Conservation (phyloP, 2,888 invertebrate genomes). For the Drosophila fulvimacula region DNA sequence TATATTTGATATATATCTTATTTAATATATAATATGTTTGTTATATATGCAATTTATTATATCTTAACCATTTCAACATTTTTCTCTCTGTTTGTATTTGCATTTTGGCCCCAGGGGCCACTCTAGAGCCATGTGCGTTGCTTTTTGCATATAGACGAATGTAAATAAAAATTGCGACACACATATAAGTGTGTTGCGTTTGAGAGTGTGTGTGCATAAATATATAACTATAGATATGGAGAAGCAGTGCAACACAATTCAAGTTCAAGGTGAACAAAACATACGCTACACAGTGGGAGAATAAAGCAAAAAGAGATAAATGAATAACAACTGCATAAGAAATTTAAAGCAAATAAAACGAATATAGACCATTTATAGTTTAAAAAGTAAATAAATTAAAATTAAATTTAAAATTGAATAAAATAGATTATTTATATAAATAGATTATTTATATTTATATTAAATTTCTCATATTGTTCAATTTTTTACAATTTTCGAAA, state of each 20-base stretch:
- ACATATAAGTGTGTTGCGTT: not conserved
- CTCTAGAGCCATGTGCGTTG: constrained; percentile 31
- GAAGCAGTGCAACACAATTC: constrained; percentile 63
- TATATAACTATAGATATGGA: constrained; percentile 37
- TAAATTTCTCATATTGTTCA: too few relatives aligned
- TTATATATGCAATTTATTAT: not conserved
- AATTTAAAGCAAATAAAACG: not conserved
- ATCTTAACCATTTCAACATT: not conserved
- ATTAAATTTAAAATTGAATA: too few relatives aligned
- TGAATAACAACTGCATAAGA: not conserved
- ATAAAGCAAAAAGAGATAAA: too few relatives aligned
- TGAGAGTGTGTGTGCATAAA: constrained; percentile 1
- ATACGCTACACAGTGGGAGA: constrained; percentile 29
- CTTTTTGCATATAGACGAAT: constrained; percentile 27
- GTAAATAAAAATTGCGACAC: constrained; percentile 27
- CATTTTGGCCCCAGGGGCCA: constrained; percentile 24
- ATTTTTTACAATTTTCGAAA: too few relatives aligned
- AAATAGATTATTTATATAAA: too few relatives aligned
- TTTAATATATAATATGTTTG: not conserved
- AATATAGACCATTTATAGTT: not conserved
- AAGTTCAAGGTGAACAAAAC: constrained; percentile 69
- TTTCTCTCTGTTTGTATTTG: constrained; percentile 20
- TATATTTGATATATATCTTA: not conserved
- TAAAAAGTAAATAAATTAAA: not conserved
- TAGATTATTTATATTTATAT: too few relatives aligned